Base-by-base conservation (phyloP, 2,113 vertebrate genomes). In the Gallinago undulata region DNA sequence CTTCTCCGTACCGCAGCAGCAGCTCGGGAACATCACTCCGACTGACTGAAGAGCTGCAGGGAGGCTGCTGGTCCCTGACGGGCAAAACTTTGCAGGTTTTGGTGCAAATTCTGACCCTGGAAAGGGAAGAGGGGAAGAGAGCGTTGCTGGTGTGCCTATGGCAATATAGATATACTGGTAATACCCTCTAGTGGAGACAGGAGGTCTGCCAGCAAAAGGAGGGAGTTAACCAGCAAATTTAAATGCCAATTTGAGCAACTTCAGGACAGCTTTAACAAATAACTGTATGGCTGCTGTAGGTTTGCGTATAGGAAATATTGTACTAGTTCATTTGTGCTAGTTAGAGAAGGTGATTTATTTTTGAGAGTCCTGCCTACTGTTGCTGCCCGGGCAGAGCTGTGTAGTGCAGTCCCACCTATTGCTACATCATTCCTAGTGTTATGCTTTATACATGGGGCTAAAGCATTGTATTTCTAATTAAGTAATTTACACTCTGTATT, bases 151-250 rank as follows among this genome's bases (percentile, higher is more conserved):
- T 18, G 66, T 9, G 39, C 17, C 45, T 73, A 0, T 47, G 66
- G 66, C 27, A 15, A n/a, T 23, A 73, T 9, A 82, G 53, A 55
- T 53, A 95, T 82, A 76, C 66, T 60, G 94, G 94, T 91, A 94
- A 94, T 96, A 97, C 96, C 96, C 91, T 77, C 94, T 96, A 95
- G 96, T 96, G 96, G 96, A 96, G 89, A 89, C 80, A 60, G 1
- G 39, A 82, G 81, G 84, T 48, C 77, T 87, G 81, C 74, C 80
- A 57, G 77, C 5, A 0, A 56, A 21, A 63, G 18, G 24, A 60
- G 13, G 30, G 11, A 13, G 2, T 2, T 73, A 63, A 53, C 73
- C 74, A 31, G 62, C 60, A 82, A 7, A 41, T 68, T 48, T 27
- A 27, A 43, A 68, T 4, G 1, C 30, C 28, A 7, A 6, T 6